Evolutionary conservation across 2,888 invertebrate genomes (phyloP).

Genomic region (Aquatica leii): DNA sequence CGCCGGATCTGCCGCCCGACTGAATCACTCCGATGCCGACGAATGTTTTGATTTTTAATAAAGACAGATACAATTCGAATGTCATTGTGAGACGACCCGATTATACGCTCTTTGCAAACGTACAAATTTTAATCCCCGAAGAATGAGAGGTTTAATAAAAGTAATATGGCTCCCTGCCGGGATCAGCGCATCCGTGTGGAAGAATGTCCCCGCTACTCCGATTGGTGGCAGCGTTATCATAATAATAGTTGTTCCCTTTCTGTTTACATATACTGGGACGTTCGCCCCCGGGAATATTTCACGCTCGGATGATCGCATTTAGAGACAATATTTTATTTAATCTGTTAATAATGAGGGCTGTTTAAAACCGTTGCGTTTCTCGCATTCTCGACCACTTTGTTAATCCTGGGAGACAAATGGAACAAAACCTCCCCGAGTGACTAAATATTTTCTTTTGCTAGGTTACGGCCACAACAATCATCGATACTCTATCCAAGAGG

Average conservation of each 20-base stretch:
- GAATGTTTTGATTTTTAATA: slow-evolving; percentile 53
- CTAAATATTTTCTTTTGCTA: slow-evolving; percentile 28
- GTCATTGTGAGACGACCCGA: slow-evolving; percentile 44
- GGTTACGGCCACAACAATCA: slow-evolving; percentile 32
- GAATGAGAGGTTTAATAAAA: slow-evolving; percentile 46
- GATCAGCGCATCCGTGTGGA: slow-evolving; percentile 55
- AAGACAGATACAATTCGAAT: slow-evolving; percentile 43
- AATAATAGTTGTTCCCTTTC: slow-evolving; percentile 52
- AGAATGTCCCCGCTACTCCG: slow-evolving; percentile 53
- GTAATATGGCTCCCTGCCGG: slow-evolving; percentile 46
- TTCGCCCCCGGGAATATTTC: slow-evolving; percentile 54
- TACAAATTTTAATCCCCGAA: slow-evolving; percentile 50
- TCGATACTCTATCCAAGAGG: slow-evolving; percentile 42
- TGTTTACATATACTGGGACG: slow-evolving; percentile 48
- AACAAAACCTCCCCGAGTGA: slow-evolving; percentile 16
- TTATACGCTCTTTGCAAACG: slow-evolving; percentile 48
- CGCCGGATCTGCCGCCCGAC: slow-evolving; percentile 50
- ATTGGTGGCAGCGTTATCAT: slow-evolving; percentile 57
- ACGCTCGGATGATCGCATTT: slow-evolving; percentile 50
- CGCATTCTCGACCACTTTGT: slow-evolving; percentile 34
- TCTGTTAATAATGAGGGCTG: slow-evolving; percentile 50
- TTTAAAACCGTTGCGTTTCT: slow-evolving; percentile 42
- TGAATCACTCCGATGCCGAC: slow-evolving; percentile 43
- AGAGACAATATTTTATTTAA: slow-evolving; percentile 51
- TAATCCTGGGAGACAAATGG: slow-evolving; percentile 32